Conservation (phyloP, 2,888 invertebrate species). For the Plebejus anna region DNA sequence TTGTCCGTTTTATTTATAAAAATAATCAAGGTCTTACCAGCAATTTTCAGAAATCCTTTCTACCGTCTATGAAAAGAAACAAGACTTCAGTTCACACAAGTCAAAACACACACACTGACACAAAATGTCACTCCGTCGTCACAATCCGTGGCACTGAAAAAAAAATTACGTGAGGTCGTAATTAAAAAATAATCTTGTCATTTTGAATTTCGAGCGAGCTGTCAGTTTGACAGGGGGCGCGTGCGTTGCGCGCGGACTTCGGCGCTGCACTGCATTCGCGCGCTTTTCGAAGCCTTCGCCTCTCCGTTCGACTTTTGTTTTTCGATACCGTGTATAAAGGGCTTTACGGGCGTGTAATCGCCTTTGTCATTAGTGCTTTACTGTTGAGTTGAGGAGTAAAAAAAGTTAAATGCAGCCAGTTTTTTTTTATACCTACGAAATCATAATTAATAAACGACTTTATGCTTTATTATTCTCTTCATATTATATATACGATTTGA, state of each 20-base stretch:
- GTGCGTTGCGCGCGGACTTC: constrained; percentile 74
- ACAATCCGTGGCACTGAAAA: constrained; percentile 34
- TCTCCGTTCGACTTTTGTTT: constrained; percentile 52
- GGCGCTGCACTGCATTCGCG: constrained; percentile 77
- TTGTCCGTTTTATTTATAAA: neutral
- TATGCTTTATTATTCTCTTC: too few relatives aligned
- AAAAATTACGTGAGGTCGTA: constrained; percentile 49
- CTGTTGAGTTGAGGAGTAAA: neutral
- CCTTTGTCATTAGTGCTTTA: constrained; percentile 24
- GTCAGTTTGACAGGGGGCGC: constrained; percentile 65
- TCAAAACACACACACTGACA: constrained; percentile 65
- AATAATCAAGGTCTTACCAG: neutral
- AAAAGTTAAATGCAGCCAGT: too few relatives aligned
- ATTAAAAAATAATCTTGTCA: constrained; percentile 56
- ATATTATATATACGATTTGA: too few relatives aligned
- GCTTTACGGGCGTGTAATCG: constrained; percentile 63
- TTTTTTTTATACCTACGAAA: too few relatives aligned
- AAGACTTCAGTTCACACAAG: constrained; percentile 69
- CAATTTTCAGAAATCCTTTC: constrained; percentile 4
- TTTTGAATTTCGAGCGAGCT: constrained; percentile 53
- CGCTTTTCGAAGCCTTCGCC: constrained; percentile 76
- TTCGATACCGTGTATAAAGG: constrained; percentile 65
- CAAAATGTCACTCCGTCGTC: constrained; percentile 45
- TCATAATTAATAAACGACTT: too few relatives aligned
- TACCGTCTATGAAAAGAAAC: constrained; percentile 37